A percentile compares a stretch with the other conserved stretches of the same genome.
phyloP scores from a whole-genome alignment of 2,113 vertebrate species.

The Nothocercus julius region DNA sequence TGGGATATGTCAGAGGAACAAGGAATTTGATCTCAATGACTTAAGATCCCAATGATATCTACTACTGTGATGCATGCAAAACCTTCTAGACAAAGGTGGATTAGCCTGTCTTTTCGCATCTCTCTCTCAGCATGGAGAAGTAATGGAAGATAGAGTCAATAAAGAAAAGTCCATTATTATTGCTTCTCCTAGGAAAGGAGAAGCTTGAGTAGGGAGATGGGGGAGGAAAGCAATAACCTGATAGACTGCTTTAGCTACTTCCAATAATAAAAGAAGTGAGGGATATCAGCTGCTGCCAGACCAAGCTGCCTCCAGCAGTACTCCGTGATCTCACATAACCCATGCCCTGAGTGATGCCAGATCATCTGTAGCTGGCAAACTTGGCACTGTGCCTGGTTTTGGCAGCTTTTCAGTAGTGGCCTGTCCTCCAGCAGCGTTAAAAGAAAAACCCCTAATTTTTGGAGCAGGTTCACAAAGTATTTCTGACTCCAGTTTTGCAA shows the following conservation, averaged over 20 bases:
- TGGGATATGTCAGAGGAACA: not conserved
- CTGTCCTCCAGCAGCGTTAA: not conserved
- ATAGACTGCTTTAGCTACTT: not conserved
- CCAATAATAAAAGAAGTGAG: not conserved
- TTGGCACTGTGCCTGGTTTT: not conserved
- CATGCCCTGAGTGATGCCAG: not conserved
- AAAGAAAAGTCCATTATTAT: not conserved
- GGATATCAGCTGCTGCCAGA: not conserved
- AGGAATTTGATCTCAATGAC: fast-evolving
- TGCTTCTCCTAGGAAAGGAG: not conserved
- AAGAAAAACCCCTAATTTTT: not conserved
- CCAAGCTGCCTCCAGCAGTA: not conserved
- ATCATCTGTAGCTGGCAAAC: not conserved
- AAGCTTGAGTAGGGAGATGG: not conserved
- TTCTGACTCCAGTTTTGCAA: not conserved
- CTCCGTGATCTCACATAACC: not conserved
- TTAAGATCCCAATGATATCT: not conserved
- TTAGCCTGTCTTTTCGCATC: not conserved
- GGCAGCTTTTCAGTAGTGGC: not conserved
- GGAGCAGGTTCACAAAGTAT: not conserved
- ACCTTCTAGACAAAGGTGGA: not conserved
- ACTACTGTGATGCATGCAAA: not conserved
- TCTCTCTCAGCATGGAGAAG: not conserved
- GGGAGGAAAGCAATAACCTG: fast-evolving
- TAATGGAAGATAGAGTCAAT: not conserved